These are phyloP conservation scores for Cyprinus carpio DNA, from an alignment of 2,113 vertebrate species.

Conservation along the genomic window DNA sequence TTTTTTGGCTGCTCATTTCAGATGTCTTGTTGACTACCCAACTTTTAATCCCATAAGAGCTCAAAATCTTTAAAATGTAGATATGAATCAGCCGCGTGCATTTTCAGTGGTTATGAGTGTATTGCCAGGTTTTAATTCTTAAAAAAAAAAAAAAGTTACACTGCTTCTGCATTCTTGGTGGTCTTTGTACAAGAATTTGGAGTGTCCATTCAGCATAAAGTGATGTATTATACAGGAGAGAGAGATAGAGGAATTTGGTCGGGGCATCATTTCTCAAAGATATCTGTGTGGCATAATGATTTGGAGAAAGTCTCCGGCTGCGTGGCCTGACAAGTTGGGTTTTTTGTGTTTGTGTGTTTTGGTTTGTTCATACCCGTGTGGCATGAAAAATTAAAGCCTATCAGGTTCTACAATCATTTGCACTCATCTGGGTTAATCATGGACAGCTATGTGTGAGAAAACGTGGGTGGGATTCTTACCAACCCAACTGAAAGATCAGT, in stretches of 20 bases:
- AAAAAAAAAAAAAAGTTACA: too few relatives aligned
- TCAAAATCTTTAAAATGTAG: not conserved
- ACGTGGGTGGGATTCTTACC: conserved; percentile 9
- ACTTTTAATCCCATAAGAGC: not conserved
- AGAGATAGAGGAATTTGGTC: not conserved
- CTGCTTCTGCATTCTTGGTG: not conserved
- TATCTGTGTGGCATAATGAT: not conserved
- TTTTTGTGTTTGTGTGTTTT: too few relatives aligned
- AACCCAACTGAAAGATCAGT: conserved; percentile 9
- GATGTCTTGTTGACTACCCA: not conserved
- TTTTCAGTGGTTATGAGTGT: not conserved
- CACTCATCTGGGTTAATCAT: conserved; percentile 33
- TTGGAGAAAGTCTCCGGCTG: not conserved
- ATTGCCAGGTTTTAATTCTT: not conserved
- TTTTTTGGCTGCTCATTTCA: not conserved
- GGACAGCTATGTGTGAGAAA: conserved; percentile 16
- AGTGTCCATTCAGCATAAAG: conserved; percentile 14
- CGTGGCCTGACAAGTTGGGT: not conserved
- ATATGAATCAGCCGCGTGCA: not conserved
- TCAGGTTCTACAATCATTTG: conserved; percentile 37
- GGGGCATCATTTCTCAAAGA: conserved; percentile 22
- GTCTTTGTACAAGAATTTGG: not conserved
- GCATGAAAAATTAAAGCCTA: not conserved
- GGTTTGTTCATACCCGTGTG: not conserved
- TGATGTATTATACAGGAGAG: conserved; percentile 5